phyloP scores from a whole-genome alignment of 2,888 invertebrate species.

The Dorcus hopei region DNA sequence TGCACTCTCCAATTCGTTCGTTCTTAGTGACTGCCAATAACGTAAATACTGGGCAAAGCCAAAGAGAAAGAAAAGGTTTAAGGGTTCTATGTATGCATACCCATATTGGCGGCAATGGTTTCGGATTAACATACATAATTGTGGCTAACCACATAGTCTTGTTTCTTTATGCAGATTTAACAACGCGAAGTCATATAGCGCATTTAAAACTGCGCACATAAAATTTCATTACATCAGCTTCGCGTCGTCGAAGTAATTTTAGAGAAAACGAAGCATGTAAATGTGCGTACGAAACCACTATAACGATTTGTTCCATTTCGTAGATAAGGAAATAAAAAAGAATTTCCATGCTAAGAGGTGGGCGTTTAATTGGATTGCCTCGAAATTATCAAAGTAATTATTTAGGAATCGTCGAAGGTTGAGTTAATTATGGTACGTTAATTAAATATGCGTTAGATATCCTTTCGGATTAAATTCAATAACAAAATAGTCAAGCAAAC shows the following conservation, averaged over 20 bases:
- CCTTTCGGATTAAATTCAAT: too few species aligned
- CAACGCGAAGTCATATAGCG: conserved; percentile 40
- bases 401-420: too few species aligned
- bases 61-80: conserved; percentile 28
- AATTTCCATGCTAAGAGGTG: too few species aligned
- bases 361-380: too few species aligned
- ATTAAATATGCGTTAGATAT: too few species aligned
- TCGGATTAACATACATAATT: conserved; percentile 41
- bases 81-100: conserved; percentile 30
- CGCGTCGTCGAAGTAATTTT: neutral
- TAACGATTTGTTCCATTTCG: too few species aligned
- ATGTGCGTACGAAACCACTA: too few species aligned
- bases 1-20: neutral
- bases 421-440: too few species aligned
- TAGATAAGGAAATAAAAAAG: too few species aligned
- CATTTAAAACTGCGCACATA: conserved; percentile 25
- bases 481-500: too few species aligned
- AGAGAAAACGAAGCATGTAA: too few species aligned
- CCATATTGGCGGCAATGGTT: conserved; percentile 30
- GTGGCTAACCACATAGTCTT: conserved; percentile 32
- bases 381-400: too few species aligned
- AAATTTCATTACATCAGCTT: conserved; percentile 14
- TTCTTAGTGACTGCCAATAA: neutral
- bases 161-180: conserved; percentile 27
- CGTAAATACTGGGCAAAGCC: conserved; percentile 23